Evolutionary conservation across 2,888 invertebrate species (phyloP).

Genomic region (Physocephala rufipes): DNA sequence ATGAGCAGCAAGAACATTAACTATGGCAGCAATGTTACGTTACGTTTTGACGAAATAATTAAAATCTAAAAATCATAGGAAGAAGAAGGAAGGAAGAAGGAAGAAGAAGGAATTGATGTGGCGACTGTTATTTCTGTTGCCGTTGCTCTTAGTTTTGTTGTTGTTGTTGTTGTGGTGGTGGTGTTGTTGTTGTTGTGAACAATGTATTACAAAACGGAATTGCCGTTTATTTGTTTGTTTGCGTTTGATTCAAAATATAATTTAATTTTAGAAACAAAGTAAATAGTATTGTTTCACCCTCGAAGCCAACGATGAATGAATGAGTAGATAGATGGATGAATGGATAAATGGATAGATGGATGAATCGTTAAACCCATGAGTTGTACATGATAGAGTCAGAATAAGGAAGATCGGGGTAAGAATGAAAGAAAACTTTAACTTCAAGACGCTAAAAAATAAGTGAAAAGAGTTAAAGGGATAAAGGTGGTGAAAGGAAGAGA

Average conservation of each 20-base stretch:
- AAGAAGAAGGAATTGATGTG: neutral
- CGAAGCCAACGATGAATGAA: no score
- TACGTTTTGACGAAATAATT: conserved; percentile 54
- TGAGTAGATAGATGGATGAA: no score
- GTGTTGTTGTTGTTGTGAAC: conserved; percentile 6
- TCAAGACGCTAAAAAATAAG: neutral
- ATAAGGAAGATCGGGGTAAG: no score
- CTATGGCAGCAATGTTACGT: conserved; percentile 9
- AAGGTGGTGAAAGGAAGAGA: neutral
- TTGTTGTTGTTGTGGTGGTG: neutral
- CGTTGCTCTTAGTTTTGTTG: conserved; percentile 6
- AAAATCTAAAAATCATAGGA: conserved; percentile 47
- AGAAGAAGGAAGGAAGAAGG: conserved; percentile 12
- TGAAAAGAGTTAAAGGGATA: conserved; percentile 11
- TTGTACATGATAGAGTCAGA: no score
- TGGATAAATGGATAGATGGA: no score
- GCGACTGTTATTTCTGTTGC: conserved; percentile 10
- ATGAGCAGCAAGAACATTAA: neutral
- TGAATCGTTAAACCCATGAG: no score
- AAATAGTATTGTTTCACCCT: neutral
- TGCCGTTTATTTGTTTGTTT: conserved; percentile 11
- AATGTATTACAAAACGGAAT: conserved; percentile 2
- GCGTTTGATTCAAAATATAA: conserved; percentile 34
- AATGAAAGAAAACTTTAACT: neutral
- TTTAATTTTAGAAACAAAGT: conserved; percentile 32